Percentiles rank a stretch among this genome's conserved stretches.
Conservation (phyloP, 2,797 vertebrate genomes). For the Dryobates pubescens region DNA sequence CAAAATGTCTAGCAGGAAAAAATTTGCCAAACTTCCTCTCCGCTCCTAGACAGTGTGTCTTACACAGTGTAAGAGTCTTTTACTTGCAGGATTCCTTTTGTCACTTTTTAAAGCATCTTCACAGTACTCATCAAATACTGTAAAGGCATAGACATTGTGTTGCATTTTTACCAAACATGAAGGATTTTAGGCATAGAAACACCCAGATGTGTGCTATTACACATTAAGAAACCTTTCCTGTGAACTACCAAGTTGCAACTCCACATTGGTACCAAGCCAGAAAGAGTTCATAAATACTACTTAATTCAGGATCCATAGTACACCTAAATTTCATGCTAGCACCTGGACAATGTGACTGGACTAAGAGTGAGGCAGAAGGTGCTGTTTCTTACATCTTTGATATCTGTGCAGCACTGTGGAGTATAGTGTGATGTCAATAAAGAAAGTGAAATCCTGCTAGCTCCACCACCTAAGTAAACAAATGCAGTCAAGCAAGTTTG, state of each 20-base stretch:
- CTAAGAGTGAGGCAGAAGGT: not conserved
- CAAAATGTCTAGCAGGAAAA: constrained; percentile 36
- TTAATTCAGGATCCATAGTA: not conserved
- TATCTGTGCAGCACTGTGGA: not conserved
- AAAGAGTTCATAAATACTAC: not conserved
- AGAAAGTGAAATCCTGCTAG: not conserved
- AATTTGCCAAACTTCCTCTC: constrained; percentile 52
- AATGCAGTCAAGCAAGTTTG: not conserved
- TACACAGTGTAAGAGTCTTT: not conserved
- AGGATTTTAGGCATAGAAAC: not conserved
- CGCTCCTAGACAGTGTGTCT: not conserved
- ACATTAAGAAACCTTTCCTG: not conserved
- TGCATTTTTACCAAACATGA: not conserved
- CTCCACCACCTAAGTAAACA: not conserved
- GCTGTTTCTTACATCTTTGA: not conserved
- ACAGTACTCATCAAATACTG: not conserved
- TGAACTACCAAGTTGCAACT: not conserved
- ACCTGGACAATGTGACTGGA: not conserved
- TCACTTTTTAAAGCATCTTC: not conserved
- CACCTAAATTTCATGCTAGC: not conserved
- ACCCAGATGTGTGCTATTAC: not conserved
- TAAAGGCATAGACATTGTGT: not conserved
- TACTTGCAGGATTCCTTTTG: not conserved
- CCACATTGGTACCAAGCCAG: not conserved
- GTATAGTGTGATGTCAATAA: not conserved